phyloP scores from a whole-genome alignment of 1,140 invertebrate species.

The Neodiprion lecontei region DNA sequence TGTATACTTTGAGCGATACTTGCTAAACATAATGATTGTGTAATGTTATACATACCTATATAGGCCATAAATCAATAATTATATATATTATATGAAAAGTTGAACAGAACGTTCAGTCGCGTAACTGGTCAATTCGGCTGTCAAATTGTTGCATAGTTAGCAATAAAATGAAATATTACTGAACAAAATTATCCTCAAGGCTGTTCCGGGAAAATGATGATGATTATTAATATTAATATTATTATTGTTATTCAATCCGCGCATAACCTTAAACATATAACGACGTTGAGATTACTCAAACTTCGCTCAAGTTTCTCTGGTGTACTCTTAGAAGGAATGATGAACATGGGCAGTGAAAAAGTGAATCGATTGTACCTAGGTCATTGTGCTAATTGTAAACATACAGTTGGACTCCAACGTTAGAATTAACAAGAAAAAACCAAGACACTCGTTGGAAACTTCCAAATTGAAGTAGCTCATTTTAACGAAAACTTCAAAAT shows the following conservation, averaged over 20 bases:
- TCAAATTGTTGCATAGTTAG: too few relatives aligned
- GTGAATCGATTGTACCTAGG: too few relatives aligned
- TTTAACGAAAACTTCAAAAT: too few relatives aligned
- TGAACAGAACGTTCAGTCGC: neutral
- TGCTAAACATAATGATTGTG: conserved; percentile 44
- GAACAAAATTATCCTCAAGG: neutral
- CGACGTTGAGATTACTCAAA: too few relatives aligned
- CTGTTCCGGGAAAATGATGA: neutral
- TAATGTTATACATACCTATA: neutral
- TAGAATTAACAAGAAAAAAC: conserved; percentile 22
- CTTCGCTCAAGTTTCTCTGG: too few relatives aligned
- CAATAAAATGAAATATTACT: too few relatives aligned
- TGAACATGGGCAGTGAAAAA: too few relatives aligned
- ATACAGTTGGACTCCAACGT: conserved; percentile 14
- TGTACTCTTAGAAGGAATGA: too few relatives aligned
- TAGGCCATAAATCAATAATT: conserved; percentile 1
- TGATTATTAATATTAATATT: neutral
- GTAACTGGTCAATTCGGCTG: neutral
- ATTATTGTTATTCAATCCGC: neutral
- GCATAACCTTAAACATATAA: too few relatives aligned
- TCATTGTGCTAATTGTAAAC: too few relatives aligned
- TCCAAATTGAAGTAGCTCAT: too few relatives aligned
- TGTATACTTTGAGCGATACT: conserved; percentile 51
- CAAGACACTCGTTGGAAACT: too few relatives aligned
- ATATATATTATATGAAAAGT: conserved; percentile 32